Base-by-base conservation (phyloP, 2,888 invertebrate species). In the Meandrusa payeni region DNA sequence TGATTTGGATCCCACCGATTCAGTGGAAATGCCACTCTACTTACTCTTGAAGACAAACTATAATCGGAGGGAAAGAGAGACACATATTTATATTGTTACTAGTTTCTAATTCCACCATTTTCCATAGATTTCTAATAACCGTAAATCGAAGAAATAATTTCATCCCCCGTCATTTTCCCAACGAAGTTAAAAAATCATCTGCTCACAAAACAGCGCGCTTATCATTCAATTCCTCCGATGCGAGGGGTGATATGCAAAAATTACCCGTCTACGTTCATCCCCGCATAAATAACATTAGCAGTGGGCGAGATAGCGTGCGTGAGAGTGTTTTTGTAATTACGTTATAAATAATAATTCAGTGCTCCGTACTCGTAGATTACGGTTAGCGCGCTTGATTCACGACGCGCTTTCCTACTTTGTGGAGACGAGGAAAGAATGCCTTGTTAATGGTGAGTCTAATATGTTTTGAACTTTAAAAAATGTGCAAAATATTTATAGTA, bases 281-380 rank as follows among this genome's bases (percentile, higher is more conserved):
- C 67, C 69, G 55, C 78, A 82, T 86, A 85, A 86, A 85, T 85
- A 80, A 83, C 80, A 77, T 82, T 79, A 82, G 68, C 46, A 48
- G 60, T 36, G 36, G 58, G 70, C 58, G 68, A 74, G 83, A 79
- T 81, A 76, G 69, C 78, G 75, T 71, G 65, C 64, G 72, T 75
- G 77, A 64, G 80, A 77, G 80, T 78, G 81, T 82, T 77, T 79
- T 82, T 78, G 86, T 86, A 87, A 87, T 87, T 86, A 87, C 86
- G 78, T 73, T 87, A 87, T 87, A 87, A 86, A 87, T 87, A 87
- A 87, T 87, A 76, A 87, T 86, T 81, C 72, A 61, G 64, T 44
- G 61, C 61, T 68, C 57, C 79, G 38, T 37, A 27, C 27, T 38
- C 43, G 74, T 81, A 87, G 86, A 87, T 87, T 86, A 86, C 71